These are phyloP conservation scores for Scaptomyza flava DNA, from an alignment of 2,888 invertebrate genomes.

Conservation along the genomic window DNA sequence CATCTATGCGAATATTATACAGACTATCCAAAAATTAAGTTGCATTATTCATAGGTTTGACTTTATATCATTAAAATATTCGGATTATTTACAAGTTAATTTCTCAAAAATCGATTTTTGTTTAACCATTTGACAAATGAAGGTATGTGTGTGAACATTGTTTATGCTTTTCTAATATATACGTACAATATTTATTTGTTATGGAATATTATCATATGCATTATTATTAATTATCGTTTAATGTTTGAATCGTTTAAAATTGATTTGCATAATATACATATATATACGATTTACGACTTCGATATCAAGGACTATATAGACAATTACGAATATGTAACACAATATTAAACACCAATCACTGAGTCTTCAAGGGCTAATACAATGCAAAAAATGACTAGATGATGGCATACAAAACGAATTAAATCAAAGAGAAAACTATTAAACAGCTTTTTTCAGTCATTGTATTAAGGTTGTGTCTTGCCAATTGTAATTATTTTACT, in stretches of 20 bases:
- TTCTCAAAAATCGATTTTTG: neutral
- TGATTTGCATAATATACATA: constrained; percentile 63
- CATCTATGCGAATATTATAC: neutral
- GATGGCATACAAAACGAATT: constrained; percentile 72
- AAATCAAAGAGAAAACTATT: constrained; percentile 45
- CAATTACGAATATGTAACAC: constrained; percentile 81
- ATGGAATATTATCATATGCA: constrained; percentile 66
- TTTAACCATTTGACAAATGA: constrained; percentile 34
- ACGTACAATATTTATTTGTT: constrained; percentile 47
- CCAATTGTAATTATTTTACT: constrained; percentile 51
- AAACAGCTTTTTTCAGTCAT: constrained; percentile 3
- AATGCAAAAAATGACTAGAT: constrained; percentile 73
- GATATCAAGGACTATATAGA: constrained; percentile 79
- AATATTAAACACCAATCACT: constrained; percentile 83
- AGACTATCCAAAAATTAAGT: constrained; percentile 11
- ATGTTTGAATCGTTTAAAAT: constrained; percentile 59
- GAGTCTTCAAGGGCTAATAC: constrained; percentile 78
- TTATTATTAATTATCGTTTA: constrained; percentile 66
- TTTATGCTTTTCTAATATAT: constrained; percentile 60
- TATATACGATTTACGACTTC: constrained; percentile 69
- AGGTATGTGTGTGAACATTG: constrained; percentile 62
- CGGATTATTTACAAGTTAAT: constrained; percentile 18
- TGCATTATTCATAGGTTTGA: neutral
- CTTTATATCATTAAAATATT: neutral
- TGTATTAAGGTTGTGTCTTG: constrained; percentile 33